Evolutionary conservation across 2,888 invertebrate species (phyloP).

Genomic region (Helleia helle): DNA sequence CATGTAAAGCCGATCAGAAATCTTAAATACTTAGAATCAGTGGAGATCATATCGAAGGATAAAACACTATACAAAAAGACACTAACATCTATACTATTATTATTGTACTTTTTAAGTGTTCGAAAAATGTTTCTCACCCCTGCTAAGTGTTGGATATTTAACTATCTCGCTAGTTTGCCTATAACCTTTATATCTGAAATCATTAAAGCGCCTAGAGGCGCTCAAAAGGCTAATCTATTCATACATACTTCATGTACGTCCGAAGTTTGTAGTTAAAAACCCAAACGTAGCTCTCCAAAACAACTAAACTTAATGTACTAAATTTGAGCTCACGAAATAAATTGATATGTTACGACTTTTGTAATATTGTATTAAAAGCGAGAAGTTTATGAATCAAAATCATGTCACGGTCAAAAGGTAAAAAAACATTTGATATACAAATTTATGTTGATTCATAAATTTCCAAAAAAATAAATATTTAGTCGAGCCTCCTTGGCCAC

Average conservation of each 20-base stretch:
- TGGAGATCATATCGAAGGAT: conserved; percentile 61
- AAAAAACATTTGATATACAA: conserved; percentile 11
- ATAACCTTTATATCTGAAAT: too few relatives aligned
- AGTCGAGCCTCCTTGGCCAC: too few relatives aligned
- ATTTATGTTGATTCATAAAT: conserved; percentile 10
- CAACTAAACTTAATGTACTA: too few relatives aligned
- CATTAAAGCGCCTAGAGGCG: too few relatives aligned
- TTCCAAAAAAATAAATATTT: not conserved
- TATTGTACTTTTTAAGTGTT: conserved; percentile 61
- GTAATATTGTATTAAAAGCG: not conserved
- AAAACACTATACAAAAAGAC: conserved; percentile 48
- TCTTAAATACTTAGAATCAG: conserved; percentile 41
- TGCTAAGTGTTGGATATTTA: conserved; percentile 6
- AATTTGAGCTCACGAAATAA: conserved; percentile 10
- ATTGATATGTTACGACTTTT: conserved; percentile 9
- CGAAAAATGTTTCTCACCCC: conserved; percentile 59
- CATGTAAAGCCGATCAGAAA: conserved; percentile 36
- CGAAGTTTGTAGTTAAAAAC: too few relatives aligned
- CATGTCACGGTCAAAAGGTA: conserved; percentile 7
- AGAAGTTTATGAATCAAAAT: conserved; percentile 7
- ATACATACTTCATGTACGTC: too few relatives aligned
- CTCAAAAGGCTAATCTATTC: too few relatives aligned
- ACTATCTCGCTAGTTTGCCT: too few relatives aligned
- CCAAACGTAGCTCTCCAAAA: too few relatives aligned
- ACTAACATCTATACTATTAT: conserved; percentile 40